These are phyloP conservation scores for Neogale vison DNA, from an alignment of 2,113 vertebrate species.

Conservation along the genomic window DNA sequence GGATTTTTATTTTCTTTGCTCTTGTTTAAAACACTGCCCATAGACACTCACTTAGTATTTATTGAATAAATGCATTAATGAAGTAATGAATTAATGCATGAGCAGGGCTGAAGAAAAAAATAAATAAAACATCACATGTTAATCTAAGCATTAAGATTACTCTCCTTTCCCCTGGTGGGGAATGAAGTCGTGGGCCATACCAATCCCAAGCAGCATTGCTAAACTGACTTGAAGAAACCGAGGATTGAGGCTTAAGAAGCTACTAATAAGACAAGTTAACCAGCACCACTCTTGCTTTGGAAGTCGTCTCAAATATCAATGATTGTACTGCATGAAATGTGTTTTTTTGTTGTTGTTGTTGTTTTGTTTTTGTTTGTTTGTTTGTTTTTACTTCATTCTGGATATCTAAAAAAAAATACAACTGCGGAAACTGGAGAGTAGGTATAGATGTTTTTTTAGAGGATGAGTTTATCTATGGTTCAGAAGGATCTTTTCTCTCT, in stretches of 20 bases:
- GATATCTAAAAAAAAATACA: not conserved
- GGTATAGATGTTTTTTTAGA: not conserved
- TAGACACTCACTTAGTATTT: not conserved
- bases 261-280: not conserved
- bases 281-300: not conserved
- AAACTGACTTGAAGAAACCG: not conserved
- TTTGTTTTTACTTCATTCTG: not conserved
- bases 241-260: not conserved
- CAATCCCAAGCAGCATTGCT: rapidly evolving
- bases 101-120: not conserved
- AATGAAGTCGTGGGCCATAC: not conserved
- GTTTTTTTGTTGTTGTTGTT: not conserved
- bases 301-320: not conserved
- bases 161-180: not conserved
- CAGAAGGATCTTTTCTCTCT: not conserved
- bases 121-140: not conserved
- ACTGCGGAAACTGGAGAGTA: not conserved
- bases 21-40: not conserved
- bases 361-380: not conserved
- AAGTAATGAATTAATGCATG: not conserved
- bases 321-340: not conserved
- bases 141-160: not conserved
- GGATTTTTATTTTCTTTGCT: not conserved
- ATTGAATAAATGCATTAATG: not conserved
- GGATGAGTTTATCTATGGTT: not conserved